Evolutionary conservation across 2,113 vertebrate species (phyloP).

Genomic region (Prionailurus viverrinus): DNA sequence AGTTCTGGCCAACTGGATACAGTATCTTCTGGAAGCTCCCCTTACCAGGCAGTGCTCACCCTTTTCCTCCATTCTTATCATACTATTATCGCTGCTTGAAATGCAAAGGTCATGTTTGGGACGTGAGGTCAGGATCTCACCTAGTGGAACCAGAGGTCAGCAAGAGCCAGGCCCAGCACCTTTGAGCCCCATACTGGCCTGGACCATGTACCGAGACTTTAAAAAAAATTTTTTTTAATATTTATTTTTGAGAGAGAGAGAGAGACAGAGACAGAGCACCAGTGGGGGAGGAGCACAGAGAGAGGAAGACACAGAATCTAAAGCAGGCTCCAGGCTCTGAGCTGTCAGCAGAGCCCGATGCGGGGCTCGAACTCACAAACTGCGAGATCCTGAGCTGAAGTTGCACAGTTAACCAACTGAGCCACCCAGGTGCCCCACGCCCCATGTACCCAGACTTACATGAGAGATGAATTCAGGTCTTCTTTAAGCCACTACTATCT

Average conservation of each 20-base stretch:
- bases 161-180: not conserved
- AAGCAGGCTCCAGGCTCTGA: too few species aligned
- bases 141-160: not conserved
- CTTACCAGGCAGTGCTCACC: not conserved
- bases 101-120: not conserved
- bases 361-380: too few species aligned
- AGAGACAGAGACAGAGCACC: too few species aligned
- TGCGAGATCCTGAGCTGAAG: too few species aligned
- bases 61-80: not conserved
- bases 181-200: not conserved
- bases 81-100: not conserved
- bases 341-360: too few species aligned
- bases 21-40: not conserved
- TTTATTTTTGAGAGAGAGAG: too few species aligned
- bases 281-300: too few species aligned
- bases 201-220: not conserved
- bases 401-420: too few species aligned
- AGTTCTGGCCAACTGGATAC: not conserved
- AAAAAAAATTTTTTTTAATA: too few species aligned
- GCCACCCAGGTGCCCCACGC: not conserved
- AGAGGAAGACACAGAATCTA: too few species aligned
- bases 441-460: not conserved
- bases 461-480: not conserved
- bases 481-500: slow-evolving; percentile 4
- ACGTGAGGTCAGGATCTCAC: not conserved